Conservation (phyloP, 2,797 vertebrate genomes). For the Malacoraja senta region DNA sequence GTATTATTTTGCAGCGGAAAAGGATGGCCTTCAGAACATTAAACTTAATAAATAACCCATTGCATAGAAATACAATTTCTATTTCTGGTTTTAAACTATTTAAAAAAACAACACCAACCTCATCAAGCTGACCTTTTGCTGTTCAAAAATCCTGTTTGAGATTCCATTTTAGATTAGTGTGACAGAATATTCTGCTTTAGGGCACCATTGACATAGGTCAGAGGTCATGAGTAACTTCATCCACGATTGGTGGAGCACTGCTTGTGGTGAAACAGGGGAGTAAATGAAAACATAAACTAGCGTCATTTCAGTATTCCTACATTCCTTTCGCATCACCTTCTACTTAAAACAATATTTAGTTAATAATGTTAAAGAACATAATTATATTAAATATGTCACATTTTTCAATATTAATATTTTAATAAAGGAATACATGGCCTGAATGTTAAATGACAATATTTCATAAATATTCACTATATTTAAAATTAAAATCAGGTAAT, state of each 20-base stretch:
- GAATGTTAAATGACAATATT: background rate
- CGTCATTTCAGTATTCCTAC: background rate
- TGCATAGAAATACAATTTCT: background rate
- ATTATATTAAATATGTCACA: background rate
- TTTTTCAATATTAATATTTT: background rate
- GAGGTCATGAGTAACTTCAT: background rate
- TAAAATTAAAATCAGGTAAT: background rate
- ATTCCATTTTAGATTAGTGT: background rate
- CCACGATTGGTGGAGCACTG: background rate
- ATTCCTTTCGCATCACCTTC: background rate
- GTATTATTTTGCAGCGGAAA: background rate
- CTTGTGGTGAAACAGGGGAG: conserved; percentile 17
- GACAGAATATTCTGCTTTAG: background rate
- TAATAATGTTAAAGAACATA: background rate
- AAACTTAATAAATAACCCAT: background rate
- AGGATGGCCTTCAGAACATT: background rate
- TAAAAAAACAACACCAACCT: no score
- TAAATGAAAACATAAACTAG: conserved; percentile 19
- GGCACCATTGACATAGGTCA: background rate
- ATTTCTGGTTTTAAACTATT: background rate
- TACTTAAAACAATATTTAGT: conserved; percentile 7
- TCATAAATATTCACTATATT: background rate
- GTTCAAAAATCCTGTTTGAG: conserved; percentile 4
- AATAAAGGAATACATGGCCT: background rate
- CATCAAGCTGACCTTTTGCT: background rate